Evolutionary conservation across 1,140 invertebrate genomes (phyloP).

Genomic region (Cotesia glomerata): DNA sequence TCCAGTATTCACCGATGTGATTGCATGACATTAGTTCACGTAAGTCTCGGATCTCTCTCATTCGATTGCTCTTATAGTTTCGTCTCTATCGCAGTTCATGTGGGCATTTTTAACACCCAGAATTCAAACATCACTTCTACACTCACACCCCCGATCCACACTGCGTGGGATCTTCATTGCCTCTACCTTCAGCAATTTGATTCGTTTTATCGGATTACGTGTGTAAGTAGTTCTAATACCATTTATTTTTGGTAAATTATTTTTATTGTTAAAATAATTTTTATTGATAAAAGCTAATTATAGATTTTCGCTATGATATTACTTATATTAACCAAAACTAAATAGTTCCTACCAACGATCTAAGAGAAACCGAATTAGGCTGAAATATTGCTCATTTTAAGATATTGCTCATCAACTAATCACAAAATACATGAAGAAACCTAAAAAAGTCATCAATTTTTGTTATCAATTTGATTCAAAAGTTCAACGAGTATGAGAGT

Average conservation of each 20-base stretch:
- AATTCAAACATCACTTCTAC: too few species aligned
- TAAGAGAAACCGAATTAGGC: too few species aligned
- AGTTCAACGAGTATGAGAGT: too few species aligned
- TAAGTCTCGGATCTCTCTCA: background rate
- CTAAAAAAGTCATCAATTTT: too few species aligned
- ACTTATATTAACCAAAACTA: too few species aligned
- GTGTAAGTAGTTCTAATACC: slow-evolving; percentile 26
- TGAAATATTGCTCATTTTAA: too few species aligned
- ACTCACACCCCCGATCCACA: background rate
- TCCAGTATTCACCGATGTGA: slow-evolving; percentile 13
- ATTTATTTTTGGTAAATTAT: slow-evolving; percentile 14
- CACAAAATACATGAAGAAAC: too few species aligned
- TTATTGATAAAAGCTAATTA: background rate
- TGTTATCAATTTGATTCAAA: too few species aligned
- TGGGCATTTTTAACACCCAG: slow-evolving; percentile 4
- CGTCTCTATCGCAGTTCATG: background rate
- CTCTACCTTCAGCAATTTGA: slow-evolving; percentile 25
- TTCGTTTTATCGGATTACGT: slow-evolving; percentile 31
- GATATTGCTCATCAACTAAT: too few species aligned
- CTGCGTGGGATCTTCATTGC: slow-evolving; percentile 23
- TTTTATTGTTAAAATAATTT: slow-evolving; percentile 7
- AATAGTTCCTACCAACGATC: too few species aligned
- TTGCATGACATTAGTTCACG: background rate
- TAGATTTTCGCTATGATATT: background rate
- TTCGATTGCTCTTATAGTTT: background rate